phyloP scores from a whole-genome alignment of 2,888 invertebrate species.

The Agriopis marginaria region DNA sequence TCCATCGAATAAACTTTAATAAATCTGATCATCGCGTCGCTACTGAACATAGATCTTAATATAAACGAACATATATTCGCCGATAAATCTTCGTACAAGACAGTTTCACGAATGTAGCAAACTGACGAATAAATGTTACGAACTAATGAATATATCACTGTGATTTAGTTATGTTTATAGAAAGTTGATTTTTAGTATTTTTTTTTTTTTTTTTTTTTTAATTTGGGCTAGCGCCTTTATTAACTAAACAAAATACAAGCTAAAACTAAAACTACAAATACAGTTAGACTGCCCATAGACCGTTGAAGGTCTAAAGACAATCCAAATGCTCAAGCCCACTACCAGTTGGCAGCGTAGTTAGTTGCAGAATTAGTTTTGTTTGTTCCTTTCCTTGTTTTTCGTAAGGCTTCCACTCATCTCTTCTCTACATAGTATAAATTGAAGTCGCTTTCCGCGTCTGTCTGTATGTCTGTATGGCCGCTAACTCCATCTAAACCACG shows the following conservation, averaged over 20 bases:
- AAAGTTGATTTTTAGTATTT: constrained; percentile 6
- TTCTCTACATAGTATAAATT: too few relatives aligned
- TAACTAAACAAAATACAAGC: too few relatives aligned
- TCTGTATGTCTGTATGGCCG: too few relatives aligned
- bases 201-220: too few relatives aligned
- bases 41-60: constrained; percentile 19
- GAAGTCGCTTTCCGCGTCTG: too few relatives aligned
- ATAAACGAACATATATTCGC: constrained; percentile 12
- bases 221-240: too few relatives aligned
- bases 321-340: too few relatives aligned
- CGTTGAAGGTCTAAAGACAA: too few relatives aligned
- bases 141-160: constrained; percentile 41
- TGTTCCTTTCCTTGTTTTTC: constrained; percentile 7
- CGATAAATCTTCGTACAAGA: constrained; percentile 24
- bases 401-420: not conserved
- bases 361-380: constrained; percentile 17
- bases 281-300: too few relatives aligned
- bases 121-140: constrained; percentile 30
- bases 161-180: constrained; percentile 41
- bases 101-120: constrained; percentile 27
- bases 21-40: constrained; percentile 21
- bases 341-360: too few relatives aligned
- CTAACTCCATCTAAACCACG: too few relatives aligned
- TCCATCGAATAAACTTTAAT: constrained; percentile 22
- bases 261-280: too few relatives aligned